Evolutionary conservation across 2,797 vertebrate species (phyloP), one percentile per base, ranked within the genome.

Genomic region (Spinus pinus): DNA sequence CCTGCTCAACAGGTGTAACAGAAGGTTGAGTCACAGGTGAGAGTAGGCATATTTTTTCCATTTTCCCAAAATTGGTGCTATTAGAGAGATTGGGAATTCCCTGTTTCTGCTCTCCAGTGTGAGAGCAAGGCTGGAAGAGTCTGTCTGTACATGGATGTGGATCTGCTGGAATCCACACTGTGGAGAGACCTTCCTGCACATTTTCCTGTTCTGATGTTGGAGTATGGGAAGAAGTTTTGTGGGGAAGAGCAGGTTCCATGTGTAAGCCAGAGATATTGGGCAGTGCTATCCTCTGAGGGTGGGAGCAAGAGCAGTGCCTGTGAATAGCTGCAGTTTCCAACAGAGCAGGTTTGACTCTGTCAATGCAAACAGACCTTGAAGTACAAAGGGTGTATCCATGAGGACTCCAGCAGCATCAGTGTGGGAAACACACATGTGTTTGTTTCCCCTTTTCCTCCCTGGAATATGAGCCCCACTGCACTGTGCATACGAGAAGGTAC

Each of bases 1-100:
- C 16, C 7, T 4, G 2, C 15, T 6, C 54, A 53, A 24, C 0
- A 0, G 3, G 4, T 61, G 6, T 61, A 83, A 50, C 21, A 74
- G 49, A 53, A 61, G 5, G 21, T 49, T 44, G 50, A 85, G 19
- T 50, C 30, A 42, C 7, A 31, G 18, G n/a, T 50, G 35, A 77
- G 24, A 75, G 20, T 9, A 41, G 25, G 9, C 2, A 2, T 21
- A 23, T 31, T 72, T 90, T 78, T 81, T 12, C 25, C 2, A 10
- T 51, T 87, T 4, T 23, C 6, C 54, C 54, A 0, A 64, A 21
- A 60, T 35, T 20, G 51, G 13, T 44, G 35, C 42, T 71, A 12
- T 53, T 51, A 33, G 25, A 56, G 16, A 64, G 25, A 15, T 41
- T 81, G 56, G 8, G 39, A 53, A 20, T 35, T 71, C 27, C 18